Evolutionary conservation across 1,140 invertebrate genomes (phyloP), one percentile per base, ranked within the genome.

Genomic region (Augochlora pura): DNA sequence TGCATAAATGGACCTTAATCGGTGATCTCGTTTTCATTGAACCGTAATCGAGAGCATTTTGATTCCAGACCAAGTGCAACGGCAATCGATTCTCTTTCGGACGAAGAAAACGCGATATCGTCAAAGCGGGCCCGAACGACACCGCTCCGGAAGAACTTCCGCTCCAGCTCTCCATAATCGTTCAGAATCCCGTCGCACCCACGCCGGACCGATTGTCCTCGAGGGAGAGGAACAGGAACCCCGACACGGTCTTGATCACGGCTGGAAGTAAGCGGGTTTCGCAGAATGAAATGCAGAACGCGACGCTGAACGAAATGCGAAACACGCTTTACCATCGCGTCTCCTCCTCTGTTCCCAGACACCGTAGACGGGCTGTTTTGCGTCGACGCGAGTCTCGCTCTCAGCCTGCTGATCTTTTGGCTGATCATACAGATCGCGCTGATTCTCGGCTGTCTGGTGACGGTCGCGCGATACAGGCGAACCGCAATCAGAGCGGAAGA

Each of bases 401-500:
- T 92, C 10, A 81, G 88, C 64, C 65, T 92, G 9, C 60, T 92
- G 12, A 89, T 91, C 8, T 83, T 92, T 23, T 90, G 91, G 86
- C 72, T 93, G 68, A 89, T 91, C 67, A 75, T 93, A 8, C 92
- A 93, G 78, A 90, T 93, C n/a, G 32, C 87, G 21, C 62, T 93
- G 8, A 88, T 91, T 16, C 71, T 88, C 6, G 89, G 86, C n/a
- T 93, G 92, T 67, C 84, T 93, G 14, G 80, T 90, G 27, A 83
- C 88, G 0, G 84, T 93, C 9, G 78, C 86, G n/a, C 87, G 84
- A 8, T 91, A 92, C 39, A 85, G 86, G 66, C 85, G 81, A 52
- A 73, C 89, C 32, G 91, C 91, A 2, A 84, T 85, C 42, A 75
- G 88, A 23, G 91, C 91, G 0, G 92, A 93, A 70, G 90, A 92